A percentile compares a stretch with the other conserved stretches of the same genome.
Evolutionary conservation across 2,797 vertebrate genomes (phyloP).

Genomic region (Silurus aristotelis): DNA sequence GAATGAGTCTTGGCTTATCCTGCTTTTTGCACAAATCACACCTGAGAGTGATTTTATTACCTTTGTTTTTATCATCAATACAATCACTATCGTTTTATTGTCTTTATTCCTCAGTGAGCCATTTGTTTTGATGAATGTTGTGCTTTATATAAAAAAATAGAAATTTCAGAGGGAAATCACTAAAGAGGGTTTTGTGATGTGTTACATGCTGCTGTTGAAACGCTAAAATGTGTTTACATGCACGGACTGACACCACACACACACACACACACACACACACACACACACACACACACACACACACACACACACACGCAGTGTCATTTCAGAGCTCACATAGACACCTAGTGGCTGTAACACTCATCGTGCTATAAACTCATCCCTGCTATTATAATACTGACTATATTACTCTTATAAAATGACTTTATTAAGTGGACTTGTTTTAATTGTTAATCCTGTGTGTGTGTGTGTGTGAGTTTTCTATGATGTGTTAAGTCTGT

Average conservation of each 20-base stretch:
- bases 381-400: neutral
- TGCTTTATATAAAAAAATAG: conserved; percentile 44
- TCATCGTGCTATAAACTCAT: neutral
- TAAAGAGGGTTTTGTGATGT: neutral
- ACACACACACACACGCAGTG: neutral
- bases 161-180: neutral
- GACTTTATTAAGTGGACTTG: neutral
- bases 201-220: neutral
- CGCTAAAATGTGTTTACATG: neutral
- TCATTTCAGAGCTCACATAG: neutral
- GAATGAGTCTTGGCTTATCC: conserved; percentile 17
- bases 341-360: neutral
- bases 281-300: neutral
- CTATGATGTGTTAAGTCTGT: neutral
- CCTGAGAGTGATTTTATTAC: conserved; percentile 33
- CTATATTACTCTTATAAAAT: neutral
- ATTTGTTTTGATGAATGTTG: conserved; percentile 60
- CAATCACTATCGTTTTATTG: conserved; percentile 43
- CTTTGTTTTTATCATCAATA: conserved; percentile 54
- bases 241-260: neutral
- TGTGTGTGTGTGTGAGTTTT: neutral
- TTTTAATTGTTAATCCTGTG: neutral
- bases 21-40: conserved; percentile 67
- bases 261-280: neutral
- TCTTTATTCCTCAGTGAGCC: conserved; percentile 36